Evolutionary conservation across 2,888 invertebrate species (phyloP), one percentile per base, ranked within the genome.

Genomic region (Diarsia brunnea): DNA sequence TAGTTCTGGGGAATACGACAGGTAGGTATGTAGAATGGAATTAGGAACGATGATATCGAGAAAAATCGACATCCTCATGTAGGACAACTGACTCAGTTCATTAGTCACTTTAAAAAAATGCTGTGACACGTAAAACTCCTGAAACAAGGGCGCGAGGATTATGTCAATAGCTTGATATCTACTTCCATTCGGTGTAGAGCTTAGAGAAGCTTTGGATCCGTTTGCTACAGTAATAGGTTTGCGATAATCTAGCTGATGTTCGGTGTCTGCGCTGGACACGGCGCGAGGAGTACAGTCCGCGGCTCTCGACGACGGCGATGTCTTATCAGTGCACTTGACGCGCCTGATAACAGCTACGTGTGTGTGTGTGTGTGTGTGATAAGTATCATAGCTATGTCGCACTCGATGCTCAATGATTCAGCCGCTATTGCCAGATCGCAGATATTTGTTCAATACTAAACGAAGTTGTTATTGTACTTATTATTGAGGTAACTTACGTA

Each of bases 271-370:
- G 19, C 31, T 21, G 58, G 49, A 49, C 58, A 3, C 16, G 12
- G 11, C 49, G 1, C 3, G 71, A n/a, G 47, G 55, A 51, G 58
- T 10, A n/a, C 53, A n/a, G 63, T 24, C 43, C 24, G 49, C 27
- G 49, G 45, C 31, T 4, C 53, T 19, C 21, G 66, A 69, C 58
- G 67, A 66, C 79, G 66, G 51, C 75, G 84, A 79, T 77, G 82
- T 84, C 81, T 88, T 88, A 88, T 88, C 88, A 63, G 69, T 69
- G 77, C 89, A 88, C 88, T 88, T 87, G 88, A 87, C 85, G 84
- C 61, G 53, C 31, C 70, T 75, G 89, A 88, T 88, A 88, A 77
- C 74, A 64, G 49, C 64, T 51, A 53, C 14, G 47, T 38, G 60
- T 63, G 61, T 76, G 67, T 61, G 61, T 65, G 49, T 71, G 61